Conservation (phyloP, 2,888 invertebrate species). For the Lydus trimaculatus region DNA sequence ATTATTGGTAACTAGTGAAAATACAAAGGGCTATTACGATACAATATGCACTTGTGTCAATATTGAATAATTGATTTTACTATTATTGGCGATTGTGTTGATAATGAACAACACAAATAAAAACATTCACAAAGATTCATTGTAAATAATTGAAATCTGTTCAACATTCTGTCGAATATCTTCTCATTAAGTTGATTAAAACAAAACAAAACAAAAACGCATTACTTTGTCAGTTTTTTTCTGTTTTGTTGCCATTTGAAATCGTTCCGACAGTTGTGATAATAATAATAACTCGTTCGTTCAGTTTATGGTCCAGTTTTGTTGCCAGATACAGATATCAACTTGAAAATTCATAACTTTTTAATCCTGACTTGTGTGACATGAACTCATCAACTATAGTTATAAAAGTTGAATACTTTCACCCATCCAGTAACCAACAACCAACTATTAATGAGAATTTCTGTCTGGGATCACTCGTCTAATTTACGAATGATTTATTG, state of each 20-base stretch:
- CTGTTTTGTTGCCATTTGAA: not conserved
- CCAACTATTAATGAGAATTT: not conserved
- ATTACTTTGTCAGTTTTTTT: not conserved
- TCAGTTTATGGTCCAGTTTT: not conserved
- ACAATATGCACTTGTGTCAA: not conserved
- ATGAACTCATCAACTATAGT: not conserved
- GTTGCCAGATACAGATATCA: not conserved
- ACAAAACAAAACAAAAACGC: too few species aligned
- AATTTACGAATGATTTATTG: conserved; percentile 1
- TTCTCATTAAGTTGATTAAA: not conserved
- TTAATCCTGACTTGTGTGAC: not conserved
- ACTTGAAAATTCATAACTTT: conserved; percentile 1
- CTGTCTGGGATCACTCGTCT: not conserved
- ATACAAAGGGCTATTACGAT: not conserved
- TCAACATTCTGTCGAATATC: not conserved
- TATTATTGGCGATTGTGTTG: not conserved
- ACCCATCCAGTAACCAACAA: not conserved
- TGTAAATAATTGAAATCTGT: not conserved
- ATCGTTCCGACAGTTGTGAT: not conserved
- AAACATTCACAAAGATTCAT: not conserved
- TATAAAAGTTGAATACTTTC: conserved; percentile 5
- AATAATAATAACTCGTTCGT: not conserved
- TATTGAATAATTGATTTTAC: not conserved
- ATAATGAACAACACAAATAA: not conserved
- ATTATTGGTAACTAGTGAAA: not conserved